phyloP scores from a whole-genome alignment of 2,888 invertebrate genomes.

The Lithophane socia region DNA sequence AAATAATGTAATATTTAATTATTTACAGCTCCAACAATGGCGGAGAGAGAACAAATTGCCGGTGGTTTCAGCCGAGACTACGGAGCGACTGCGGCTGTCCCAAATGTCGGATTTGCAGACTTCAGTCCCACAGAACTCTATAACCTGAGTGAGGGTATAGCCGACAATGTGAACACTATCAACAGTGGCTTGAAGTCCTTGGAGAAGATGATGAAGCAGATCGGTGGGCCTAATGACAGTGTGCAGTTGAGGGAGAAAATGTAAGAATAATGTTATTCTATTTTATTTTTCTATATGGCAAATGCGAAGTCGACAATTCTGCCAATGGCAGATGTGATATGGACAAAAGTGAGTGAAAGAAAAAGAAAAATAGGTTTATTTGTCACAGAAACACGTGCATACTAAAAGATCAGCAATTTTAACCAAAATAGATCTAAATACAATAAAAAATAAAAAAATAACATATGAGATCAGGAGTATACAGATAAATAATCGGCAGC shows the following conservation, averaged over 20 bases:
- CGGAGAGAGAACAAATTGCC: constrained; percentile 83
- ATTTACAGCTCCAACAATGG: constrained; percentile 73
- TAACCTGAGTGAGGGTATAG: constrained; percentile 95
- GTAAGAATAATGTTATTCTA: constrained; percentile 72
- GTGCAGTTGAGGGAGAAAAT: constrained; percentile 88
- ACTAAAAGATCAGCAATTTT: no score
- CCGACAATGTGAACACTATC: constrained; percentile 94
- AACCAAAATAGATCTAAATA: no score
- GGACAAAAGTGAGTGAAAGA: no score
- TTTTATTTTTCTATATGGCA: background rate
- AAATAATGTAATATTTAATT: background rate
- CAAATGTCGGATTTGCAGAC: constrained; percentile 93
- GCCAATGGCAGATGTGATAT: background rate
- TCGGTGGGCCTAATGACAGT: constrained; percentile 94
- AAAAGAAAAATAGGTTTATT: no score
- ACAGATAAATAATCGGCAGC: no score
- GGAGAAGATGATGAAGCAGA: constrained; percentile 93
- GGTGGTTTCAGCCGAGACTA: constrained; percentile 84
- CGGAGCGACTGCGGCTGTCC: constrained; percentile 88
- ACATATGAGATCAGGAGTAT: no score
- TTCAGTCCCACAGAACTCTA: constrained; percentile 94
- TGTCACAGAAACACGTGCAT: no score
- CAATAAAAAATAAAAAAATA: no score
- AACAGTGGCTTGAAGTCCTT: constrained; percentile 93
- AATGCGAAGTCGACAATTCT: background rate